Conservation (phyloP, 2,113 vertebrate genomes). For the Ophthalmolycus amberensis region DNA sequence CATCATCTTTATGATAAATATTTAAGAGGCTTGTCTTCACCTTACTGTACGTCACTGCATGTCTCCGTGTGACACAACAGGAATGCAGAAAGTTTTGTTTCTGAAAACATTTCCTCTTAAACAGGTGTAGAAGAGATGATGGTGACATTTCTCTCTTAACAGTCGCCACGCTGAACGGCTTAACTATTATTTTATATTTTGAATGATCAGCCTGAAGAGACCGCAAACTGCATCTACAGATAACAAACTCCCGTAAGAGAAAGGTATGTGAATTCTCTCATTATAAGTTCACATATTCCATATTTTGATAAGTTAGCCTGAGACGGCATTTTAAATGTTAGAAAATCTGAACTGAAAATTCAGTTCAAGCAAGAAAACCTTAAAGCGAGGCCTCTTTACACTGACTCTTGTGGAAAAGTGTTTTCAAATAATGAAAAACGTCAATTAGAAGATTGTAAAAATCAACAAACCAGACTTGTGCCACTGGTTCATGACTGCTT, state of each 20-base stretch:
- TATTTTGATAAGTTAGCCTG: not conserved
- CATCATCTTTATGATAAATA: not conserved
- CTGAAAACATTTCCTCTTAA: conserved; percentile 18
- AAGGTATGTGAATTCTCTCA: not conserved
- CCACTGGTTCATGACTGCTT: not conserved
- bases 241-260: not conserved
- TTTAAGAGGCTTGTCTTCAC: not conserved
- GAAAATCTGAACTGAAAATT: not conserved
- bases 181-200: not conserved
- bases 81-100: conserved; percentile 68
- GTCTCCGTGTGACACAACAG: conserved; percentile 48
- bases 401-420: not conserved
- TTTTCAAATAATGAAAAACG: not conserved
- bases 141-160: not conserved
- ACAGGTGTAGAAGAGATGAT: conserved; percentile 21
- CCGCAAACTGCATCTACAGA: not conserved
- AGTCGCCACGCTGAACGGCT: not conserved
- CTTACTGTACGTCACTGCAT: not conserved
- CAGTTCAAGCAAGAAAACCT: not conserved
- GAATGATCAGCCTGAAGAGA: not conserved
- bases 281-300: not conserved
- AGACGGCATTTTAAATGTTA: not conserved
- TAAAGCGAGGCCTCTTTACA: not conserved
- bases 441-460: not conserved
- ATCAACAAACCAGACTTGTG: not conserved